These are phyloP conservation scores for Lochmaea capreae DNA, from an alignment of 2,888 invertebrate species.

Conservation along the genomic window DNA sequence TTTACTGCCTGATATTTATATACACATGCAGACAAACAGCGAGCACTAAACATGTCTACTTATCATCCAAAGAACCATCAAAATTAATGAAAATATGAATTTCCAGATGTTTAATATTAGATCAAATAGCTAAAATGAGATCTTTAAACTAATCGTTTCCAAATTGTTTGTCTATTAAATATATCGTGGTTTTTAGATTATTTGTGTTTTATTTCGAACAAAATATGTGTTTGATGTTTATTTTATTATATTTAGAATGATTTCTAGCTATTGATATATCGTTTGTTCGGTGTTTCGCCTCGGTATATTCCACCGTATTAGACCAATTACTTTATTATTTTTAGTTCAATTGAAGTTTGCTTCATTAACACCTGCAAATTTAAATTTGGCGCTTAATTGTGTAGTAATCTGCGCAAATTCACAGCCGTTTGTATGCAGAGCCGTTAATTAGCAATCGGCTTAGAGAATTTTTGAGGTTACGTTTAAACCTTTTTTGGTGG, in stretches of 20 bases:
- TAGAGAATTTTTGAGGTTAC: no score
- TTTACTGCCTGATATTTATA: constrained; percentile 62
- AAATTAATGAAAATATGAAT: constrained; percentile 51
- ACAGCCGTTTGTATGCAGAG: no score
- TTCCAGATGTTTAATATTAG: constrained; percentile 53
- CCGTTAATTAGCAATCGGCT: no score
- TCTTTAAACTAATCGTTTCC: constrained; percentile 45
- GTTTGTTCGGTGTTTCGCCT: no score
- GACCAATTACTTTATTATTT: no score
- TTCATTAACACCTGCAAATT: no score
- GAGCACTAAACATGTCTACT: constrained; percentile 59
- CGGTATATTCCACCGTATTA: no score
- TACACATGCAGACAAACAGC: constrained; percentile 47
- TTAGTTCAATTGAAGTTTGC: no score
- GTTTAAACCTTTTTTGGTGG: no score
- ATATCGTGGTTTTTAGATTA: constrained; percentile 25
- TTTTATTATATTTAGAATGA: constrained; percentile 13
- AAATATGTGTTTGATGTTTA: constrained; percentile 23
- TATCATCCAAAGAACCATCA: constrained; percentile 52
- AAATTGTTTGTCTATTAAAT: constrained; percentile 43
- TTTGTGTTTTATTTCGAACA: constrained; percentile 25
- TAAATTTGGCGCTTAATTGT: no score
- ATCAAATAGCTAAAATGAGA: constrained; percentile 38
- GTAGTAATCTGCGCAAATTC: no score
- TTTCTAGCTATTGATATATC: no score